These are phyloP conservation scores for Hydrophis major DNA, from an alignment of 2,797 vertebrate genomes.

Conservation along the genomic window DNA sequence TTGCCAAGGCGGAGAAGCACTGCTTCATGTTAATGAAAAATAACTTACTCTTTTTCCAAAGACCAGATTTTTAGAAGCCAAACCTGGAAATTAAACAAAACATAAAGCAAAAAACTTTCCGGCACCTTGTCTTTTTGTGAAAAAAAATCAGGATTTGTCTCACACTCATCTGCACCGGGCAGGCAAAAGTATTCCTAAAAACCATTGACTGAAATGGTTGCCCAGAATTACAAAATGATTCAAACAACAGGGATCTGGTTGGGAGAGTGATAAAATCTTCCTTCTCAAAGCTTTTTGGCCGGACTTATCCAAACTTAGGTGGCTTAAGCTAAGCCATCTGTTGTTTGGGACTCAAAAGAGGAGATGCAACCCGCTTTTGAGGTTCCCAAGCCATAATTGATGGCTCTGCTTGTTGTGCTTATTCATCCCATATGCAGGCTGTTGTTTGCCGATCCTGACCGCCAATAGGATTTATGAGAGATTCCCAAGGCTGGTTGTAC, in stretches of 20 bases:
- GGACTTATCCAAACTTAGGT: no score
- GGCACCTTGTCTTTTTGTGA: background rate
- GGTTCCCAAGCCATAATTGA: background rate
- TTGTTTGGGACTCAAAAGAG: background rate
- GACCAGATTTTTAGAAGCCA: background rate
- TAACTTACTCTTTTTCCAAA: background rate
- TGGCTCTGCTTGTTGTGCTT: background rate
- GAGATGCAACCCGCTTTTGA: background rate
- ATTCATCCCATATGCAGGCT: background rate
- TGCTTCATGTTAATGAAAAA: background rate
- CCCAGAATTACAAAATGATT: background rate
- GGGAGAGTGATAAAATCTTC: background rate
- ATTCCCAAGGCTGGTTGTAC: no score
- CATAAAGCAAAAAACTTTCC: background rate
- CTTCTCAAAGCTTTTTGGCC: no score
- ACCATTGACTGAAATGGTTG: background rate
- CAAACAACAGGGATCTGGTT: background rate
- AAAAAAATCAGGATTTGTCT: background rate
- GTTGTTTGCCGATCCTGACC: background rate
- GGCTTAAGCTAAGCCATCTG: background rate
- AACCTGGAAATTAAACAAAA: background rate
- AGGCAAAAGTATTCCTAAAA: background rate
- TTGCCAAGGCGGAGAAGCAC: background rate
- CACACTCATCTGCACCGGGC: background rate
- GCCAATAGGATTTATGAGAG: background rate